Evolutionary conservation across 2,797 vertebrate species (phyloP).

Genomic region (Cirrhinus molitorella): DNA sequence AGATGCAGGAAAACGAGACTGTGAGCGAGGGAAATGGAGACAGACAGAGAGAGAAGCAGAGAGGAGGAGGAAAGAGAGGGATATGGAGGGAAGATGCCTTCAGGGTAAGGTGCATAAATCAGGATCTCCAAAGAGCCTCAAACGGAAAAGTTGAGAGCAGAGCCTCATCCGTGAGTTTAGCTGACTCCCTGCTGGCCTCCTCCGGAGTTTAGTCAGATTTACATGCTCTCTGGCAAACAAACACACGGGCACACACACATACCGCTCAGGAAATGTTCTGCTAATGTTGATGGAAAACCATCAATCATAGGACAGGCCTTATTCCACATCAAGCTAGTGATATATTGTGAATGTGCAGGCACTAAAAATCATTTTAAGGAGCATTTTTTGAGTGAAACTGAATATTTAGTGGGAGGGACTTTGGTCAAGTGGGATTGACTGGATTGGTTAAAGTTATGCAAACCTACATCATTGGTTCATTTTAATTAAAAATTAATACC

Average conservation of each 20-base stretch:
- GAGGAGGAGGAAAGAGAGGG: constrained; percentile 37
- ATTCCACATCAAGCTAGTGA: not conserved
- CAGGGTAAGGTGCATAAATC: constrained; percentile 70
- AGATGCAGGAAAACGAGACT: constrained; percentile 20
- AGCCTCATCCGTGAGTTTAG: constrained; percentile 48
- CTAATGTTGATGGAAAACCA: constrained; percentile 32
- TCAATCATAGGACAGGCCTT: constrained; percentile 31
- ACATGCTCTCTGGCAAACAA: constrained; percentile 25
- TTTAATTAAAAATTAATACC: not conserved
- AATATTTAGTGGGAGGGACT: not conserved
- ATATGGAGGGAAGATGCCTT: constrained; percentile 58
- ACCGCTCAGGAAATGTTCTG: not conserved
- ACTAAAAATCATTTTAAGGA: not conserved
- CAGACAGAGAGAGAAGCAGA: constrained; percentile 7
- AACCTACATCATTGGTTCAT: not conserved
- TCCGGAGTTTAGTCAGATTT: constrained; percentile 54
- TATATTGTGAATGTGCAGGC: not conserved
- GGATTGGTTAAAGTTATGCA: not conserved
- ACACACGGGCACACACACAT: constrained; percentile 1
- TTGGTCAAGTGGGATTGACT: not conserved
- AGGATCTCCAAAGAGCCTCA: constrained; percentile 57
- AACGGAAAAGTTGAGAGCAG: constrained; percentile 42
- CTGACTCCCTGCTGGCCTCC: constrained; percentile 57
- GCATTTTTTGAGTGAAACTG: not conserved
- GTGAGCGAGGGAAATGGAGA: not conserved